Evolutionary conservation across 1,140 invertebrate genomes (phyloP).

Genomic region (Ptiloglossa arizonensis): DNA sequence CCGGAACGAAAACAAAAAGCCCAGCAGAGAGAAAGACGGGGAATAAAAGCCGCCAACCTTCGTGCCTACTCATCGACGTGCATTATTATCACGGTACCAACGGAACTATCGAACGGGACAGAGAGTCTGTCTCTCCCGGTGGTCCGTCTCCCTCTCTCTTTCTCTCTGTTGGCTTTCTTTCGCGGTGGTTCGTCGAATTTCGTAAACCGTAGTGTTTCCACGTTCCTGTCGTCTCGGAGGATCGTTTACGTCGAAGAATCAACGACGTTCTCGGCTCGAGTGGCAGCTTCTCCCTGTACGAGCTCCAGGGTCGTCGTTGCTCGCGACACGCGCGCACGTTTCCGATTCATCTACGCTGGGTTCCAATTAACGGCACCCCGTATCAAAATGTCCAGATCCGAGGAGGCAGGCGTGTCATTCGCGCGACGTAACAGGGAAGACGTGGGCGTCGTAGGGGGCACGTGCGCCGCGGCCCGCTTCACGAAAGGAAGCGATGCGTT

Average conservation of each 20-base stretch:
- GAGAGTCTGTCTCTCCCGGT: neutral
- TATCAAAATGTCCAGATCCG: conserved; percentile 11
- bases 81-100: neutral
- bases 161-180: neutral
- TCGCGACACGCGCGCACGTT: neutral
- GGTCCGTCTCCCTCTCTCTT: too few species aligned
- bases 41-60: neutral
- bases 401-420: neutral
- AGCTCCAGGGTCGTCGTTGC: too few species aligned
- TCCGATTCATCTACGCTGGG: conserved; percentile 26
- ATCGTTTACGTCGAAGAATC: conserved; percentile 37
- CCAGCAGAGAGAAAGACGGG: neutral
- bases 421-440: neutral
- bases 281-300: neutral
- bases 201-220: neutral
- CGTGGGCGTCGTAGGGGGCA: neutral
- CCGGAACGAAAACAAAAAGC: conserved; percentile 20
- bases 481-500: conserved; percentile 52
- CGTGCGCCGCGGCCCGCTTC: conserved; percentile 36
- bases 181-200: neutral
- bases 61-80: neutral
- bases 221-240: too few species aligned
- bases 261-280: conserved; percentile 6
- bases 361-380: conserved; percentile 27
- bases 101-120: conserved; percentile 1